Evolutionary conservation across 2,797 vertebrate species (phyloP), one percentile per base, ranked within the genome.

Genomic region (Sebastes reedi): DNA sequence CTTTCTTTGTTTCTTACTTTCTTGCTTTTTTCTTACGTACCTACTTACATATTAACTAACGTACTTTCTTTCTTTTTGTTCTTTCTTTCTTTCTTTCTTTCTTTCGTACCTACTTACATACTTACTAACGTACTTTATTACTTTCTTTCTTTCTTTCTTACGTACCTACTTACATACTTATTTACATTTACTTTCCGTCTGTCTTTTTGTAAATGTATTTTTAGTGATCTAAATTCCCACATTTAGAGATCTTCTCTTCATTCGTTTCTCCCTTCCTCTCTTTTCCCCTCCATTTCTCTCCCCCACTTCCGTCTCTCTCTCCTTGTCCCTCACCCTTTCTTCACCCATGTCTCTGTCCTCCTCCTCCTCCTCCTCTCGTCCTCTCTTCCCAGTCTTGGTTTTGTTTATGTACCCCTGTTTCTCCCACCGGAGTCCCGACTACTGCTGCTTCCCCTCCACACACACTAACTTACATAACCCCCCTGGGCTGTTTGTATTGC

Each of bases 401-500:
- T 0, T 55, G 22, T 55, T 56, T 25, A 13, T 55, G 54, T 24
- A 55, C 25, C 14, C 25, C 56, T 59, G 56, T 59, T 27, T 11
- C 56, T 59, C 56, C 56, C 64, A 39, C 14, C 1, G 36, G 59
- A 58, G 68, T 77, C 30, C 14, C 36, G 18, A 55, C 67, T 75
- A 62, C 59, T 56, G 61, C 78, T 59, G 66, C 72, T 60, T 69
- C 79, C 61, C 13, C 59, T 29, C 42, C 76, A 70, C 75, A 70
- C 34, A 60, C 75, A 75, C 42, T 62, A 8, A 82, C 82, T 67
- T 70, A 24, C 81, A 82, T 80, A 86, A 87, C 77, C 91, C 90
- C 89, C 73, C 32, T 74, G 86, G 87, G 89, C 88, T 94, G 88
- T 94, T 94, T 95, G 89, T 91, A 69, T 90, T 85, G 82, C 84